These are phyloP conservation scores for Catamblyrhynchus diadema DNA, from an alignment of 2,797 vertebrate genomes.

Conservation along the genomic window DNA sequence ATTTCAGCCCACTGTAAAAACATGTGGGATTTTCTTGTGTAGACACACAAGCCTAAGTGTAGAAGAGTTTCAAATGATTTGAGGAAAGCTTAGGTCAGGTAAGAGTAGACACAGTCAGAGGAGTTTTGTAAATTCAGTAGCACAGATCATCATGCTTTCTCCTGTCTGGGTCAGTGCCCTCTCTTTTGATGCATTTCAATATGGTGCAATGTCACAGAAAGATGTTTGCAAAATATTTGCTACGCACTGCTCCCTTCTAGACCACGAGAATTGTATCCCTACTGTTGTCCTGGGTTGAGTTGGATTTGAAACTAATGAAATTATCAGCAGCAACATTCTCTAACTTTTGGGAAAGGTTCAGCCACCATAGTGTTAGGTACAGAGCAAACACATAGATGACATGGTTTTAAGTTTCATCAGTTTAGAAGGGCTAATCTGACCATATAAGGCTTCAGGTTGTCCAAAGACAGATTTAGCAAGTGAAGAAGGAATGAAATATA, in stretches of 20 bases:
- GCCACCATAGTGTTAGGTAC: background rate
- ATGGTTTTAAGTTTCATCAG: background rate
- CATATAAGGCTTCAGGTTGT: background rate
- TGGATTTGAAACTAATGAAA: background rate
- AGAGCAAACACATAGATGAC: background rate
- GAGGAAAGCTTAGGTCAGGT: background rate
- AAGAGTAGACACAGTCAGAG: background rate
- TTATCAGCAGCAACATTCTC: background rate
- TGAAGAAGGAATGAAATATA: background rate
- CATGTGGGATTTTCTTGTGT: background rate
- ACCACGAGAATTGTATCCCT: background rate
- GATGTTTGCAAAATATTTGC: background rate
- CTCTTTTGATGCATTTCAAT: background rate
- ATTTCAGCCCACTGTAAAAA: background rate
- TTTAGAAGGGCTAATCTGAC: background rate
- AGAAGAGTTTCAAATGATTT: background rate
- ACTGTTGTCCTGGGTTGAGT: background rate
- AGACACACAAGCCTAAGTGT: fast-evolving
- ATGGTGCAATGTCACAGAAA: background rate
- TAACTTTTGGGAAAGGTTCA: background rate
- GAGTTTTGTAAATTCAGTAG: background rate
- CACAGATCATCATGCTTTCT: background rate
- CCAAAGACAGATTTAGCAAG: background rate
- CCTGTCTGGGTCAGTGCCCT: background rate
- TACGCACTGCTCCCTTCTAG: background rate